Base-by-base conservation (phyloP, 2,888 invertebrate genomes). In the Hemithea aestivaria region DNA sequence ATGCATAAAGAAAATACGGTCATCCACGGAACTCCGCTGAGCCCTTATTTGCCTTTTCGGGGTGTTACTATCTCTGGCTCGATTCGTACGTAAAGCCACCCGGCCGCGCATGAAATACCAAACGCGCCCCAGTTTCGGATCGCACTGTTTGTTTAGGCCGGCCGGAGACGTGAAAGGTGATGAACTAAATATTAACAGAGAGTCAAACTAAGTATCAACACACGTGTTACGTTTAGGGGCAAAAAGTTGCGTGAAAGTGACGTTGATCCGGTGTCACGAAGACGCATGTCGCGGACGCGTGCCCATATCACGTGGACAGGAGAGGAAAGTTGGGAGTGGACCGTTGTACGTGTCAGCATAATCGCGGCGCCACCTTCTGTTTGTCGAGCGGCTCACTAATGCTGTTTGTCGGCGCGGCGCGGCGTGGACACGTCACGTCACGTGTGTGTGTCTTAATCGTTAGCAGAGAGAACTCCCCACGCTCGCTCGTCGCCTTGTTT, bases 91-190 rank as follows among this genome's bases (percentile, higher is more conserved):
- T 68, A 81, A 81, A 81, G 77, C 75, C 71, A 66, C 64, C 69
- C 73, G 67, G 70, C 71, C 81, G 78, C 81, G 80, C 79, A 79
- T 81, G 77, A 80, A 84, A 87, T 84, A 85, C 84, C 80, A 87
- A 87, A 75, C 81, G 76, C 79, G 88, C 73, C 87, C 81, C 70
- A 77, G 79, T 87, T 87, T 78, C 75, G 78, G 79, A 74, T 79
- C 80, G 63, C 70, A 65, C 62, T 80, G 77, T 83, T 85, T 85
- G 82, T 83, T 88, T 85, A 87, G 82, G 82, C 62, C 68, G 64
- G 56, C 67, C 60, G 59, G 58, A 67, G 59, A 66, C 65, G 63
- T 65, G 67, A 72, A 75, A 79, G 73, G 78, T 78, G 76, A 76
- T 70, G 73, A 66, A 72, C 75, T 73, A 69, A 77, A 81, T 73